phyloP scores from a whole-genome alignment of 2,888 invertebrate genomes.

The Digitonthophagus gazella region DNA sequence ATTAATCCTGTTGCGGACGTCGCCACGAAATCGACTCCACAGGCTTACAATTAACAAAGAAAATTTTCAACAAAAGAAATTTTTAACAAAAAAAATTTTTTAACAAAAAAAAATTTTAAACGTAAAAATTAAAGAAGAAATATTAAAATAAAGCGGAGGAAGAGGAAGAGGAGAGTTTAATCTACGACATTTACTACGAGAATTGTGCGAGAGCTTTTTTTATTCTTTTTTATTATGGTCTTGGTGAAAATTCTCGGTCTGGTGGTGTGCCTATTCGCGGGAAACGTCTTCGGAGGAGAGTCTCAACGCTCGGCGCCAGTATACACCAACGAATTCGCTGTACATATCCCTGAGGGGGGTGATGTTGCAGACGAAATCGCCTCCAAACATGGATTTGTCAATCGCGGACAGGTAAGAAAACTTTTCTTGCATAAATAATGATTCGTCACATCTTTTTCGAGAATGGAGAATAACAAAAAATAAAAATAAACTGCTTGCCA shows the following conservation, averaged over 20 bases:
- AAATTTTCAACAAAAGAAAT: no score
- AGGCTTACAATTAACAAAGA: no score
- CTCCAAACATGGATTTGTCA: conserved; percentile 78
- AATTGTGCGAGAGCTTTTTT: conserved; percentile 12
- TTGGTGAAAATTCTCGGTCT: conserved; percentile 36
- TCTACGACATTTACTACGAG: neutral
- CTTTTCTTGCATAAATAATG: neutral
- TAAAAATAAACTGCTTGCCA: no score
- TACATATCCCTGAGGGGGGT: conserved; percentile 73
- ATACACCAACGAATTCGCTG: conserved; percentile 82
- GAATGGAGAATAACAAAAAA: no score
- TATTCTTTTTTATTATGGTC: conserved; percentile 31
- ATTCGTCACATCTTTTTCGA: neutral
- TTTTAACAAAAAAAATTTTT: no score
- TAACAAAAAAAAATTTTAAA: neutral
- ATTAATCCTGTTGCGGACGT: neutral
- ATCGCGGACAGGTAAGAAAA: conserved; percentile 82
- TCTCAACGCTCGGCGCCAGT: conserved; percentile 46
- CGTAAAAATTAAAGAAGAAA: neutral
- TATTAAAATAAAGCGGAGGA: neutral
- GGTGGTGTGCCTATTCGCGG: conserved; percentile 35
- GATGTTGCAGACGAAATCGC: conserved; percentile 77
- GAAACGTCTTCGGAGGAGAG: conserved; percentile 15
- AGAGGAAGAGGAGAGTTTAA: neutral
- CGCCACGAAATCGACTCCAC: neutral